These are phyloP conservation scores for Ecliptopera silaceata DNA, from an alignment of 2,888 invertebrate genomes.

Conservation along the genomic window DNA sequence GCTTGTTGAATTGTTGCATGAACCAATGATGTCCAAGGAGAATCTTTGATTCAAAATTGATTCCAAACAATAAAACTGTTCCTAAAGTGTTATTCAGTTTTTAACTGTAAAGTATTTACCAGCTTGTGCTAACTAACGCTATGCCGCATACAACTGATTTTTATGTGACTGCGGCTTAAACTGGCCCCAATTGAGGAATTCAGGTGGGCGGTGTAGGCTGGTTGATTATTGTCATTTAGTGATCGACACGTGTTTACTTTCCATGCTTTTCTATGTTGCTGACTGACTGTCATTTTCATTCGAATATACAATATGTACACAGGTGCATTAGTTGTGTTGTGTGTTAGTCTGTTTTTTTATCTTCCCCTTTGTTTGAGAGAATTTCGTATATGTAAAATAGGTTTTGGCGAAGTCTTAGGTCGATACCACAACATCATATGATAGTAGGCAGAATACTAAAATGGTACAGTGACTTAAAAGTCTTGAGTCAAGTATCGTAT, in stretches of 20 bases:
- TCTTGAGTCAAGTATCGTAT: background rate
- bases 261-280: conserved; percentile 5
- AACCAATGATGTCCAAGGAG: no score
- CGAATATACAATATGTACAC: conserved; percentile 19
- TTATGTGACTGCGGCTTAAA: conserved; percentile 14
- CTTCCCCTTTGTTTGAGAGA: no score
- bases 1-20: background rate
- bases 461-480: background rate
- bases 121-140: background rate
- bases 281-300: conserved; percentile 11
- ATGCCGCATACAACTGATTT: conserved; percentile 8
- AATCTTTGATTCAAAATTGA: no score
- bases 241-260: conserved; percentile 43
- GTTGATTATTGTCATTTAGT: conserved; percentile 52
- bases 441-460: no score
- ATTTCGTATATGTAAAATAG: no score
- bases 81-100: no score
- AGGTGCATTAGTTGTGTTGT: conserved; percentile 1
- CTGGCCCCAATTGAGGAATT: conserved; percentile 46
- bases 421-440: no score
- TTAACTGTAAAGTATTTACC: background rate
- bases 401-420: no score
- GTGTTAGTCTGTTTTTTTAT: no score
- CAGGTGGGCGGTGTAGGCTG: conserved; percentile 48
- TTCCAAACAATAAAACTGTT: no score